Evolutionary conservation across 2,797 vertebrate genomes (phyloP), one percentile per base, ranked within the genome.

Genomic region (Peromyscus attwateri): DNA sequence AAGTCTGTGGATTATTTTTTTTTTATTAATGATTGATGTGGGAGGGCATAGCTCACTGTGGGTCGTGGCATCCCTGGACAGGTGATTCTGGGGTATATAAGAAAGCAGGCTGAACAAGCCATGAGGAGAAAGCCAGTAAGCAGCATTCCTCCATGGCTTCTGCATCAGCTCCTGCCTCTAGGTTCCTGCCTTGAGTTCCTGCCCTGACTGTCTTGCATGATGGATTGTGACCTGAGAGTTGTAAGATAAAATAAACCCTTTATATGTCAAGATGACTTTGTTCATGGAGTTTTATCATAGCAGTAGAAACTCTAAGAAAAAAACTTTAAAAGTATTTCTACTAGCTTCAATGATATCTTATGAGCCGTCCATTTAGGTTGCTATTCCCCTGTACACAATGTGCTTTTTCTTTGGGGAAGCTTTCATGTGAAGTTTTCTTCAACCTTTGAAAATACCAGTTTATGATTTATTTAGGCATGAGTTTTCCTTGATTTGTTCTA

Each of bases 401-500:
- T 29, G 10, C 83, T 92, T 73, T 27, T 96, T 96, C 90, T 34
- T 73, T 93, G 66, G 1, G 40, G 43, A 55, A 95, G 83, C 23
- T 80, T 89, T 97, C 27, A 73, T n/a, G 37, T 79, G 19, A 62
- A 11, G n/a, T 46, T 87, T 95, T 95, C 27, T 83, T 95, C 87
- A 75, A 64, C 57, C 88, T 89, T 89, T 89, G 84, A 49, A 77
- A 49, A 77, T 77, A 70, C n/a, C 46, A 49, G 49, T 95, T 85
- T 71, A 19, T 88, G 6, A 62, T 73, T 62, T 94, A 23, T 87
- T 25, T 49, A 62, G 34, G 34, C 66, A 96, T 62, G 31, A 12
- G 77, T 96, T 92, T 97, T 71, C 93, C 87, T 91, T 66, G 31
- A 79, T 89, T 88, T 95, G 43, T 84, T 66, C 57, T 92, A 62